Conservation (phyloP, 1,140 invertebrate species). For the Drosophila hydei region DNA sequence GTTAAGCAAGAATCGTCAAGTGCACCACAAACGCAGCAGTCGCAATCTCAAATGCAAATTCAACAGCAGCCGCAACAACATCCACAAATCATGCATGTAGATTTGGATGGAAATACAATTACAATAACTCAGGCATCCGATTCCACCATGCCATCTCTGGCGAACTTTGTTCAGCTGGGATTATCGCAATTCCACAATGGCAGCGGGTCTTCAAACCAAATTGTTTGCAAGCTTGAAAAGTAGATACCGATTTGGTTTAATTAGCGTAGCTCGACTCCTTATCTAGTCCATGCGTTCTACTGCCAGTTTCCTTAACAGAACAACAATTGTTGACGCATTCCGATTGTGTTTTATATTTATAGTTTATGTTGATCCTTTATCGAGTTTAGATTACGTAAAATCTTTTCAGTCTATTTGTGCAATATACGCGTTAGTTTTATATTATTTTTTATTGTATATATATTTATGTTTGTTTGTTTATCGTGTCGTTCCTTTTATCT, state of each 20-base stretch:
- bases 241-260: conserved; percentile 27
- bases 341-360: neutral
- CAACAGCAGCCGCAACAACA: conserved; percentile 54
- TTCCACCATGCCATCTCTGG: conserved; percentile 64
- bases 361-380: conserved; percentile 3
- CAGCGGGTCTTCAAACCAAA: conserved; percentile 41
- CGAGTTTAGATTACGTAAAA: neutral
- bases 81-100: conserved; percentile 75
- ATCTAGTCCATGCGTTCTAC: conserved; percentile 52
- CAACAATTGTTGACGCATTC: neutral
- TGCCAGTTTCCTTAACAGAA: conserved; percentile 34
- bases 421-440: conserved; percentile 39
- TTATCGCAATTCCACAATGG: conserved; percentile 70
- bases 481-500: conserved; percentile 1
- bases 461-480: conserved; percentile 1
- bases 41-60: conserved; percentile 39
- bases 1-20: conserved; percentile 36
- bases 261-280: conserved; percentile 19
- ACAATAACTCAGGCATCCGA: conserved; percentile 78
- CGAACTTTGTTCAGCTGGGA: conserved; percentile 75
- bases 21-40: conserved; percentile 20
- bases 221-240: conserved; percentile 65
- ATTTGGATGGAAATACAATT: conserved; percentile 73
- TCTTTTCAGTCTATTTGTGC: conserved; percentile 25
- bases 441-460: conserved; percentile 9